Conservation (phyloP, 2,888 invertebrate genomes). For the Xestia ashworthii region DNA sequence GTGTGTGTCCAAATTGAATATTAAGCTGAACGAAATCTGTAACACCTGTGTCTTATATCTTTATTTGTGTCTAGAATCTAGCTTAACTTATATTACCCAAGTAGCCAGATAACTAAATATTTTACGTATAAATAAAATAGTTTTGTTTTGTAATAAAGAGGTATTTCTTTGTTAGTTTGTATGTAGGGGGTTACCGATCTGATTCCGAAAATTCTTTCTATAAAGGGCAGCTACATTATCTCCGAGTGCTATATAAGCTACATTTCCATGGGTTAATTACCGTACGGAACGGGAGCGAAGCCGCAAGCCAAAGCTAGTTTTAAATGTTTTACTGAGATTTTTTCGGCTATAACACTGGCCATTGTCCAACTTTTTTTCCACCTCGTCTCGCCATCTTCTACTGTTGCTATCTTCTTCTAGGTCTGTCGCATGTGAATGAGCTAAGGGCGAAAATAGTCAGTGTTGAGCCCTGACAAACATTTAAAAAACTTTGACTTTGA, state of each 20-base stretch:
- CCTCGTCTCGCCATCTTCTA: background rate
- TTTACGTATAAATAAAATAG: too few relatives aligned
- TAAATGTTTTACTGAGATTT: too few relatives aligned
- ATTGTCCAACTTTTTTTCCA: background rate
- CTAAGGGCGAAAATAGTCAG: background rate
- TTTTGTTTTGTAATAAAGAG: background rate
- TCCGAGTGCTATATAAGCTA: too few relatives aligned
- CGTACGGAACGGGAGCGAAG: too few relatives aligned
- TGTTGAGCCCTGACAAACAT: background rate
- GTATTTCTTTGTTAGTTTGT: too few relatives aligned
- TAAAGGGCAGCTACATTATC: too few relatives aligned
- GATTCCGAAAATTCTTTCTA: too few relatives aligned
- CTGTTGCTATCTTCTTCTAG: too few relatives aligned
- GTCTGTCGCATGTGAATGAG: background rate
- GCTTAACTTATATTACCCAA: background rate
- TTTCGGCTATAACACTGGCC: too few relatives aligned
- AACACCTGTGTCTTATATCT: slow-evolving; percentile 14
- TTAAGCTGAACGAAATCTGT: background rate
- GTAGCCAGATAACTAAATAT: background rate
- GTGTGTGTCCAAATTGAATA: slow-evolving; percentile 3
- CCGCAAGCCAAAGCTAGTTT: too few relatives aligned
- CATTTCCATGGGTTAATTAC: too few relatives aligned
- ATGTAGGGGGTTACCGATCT: too few relatives aligned
- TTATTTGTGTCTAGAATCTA: background rate
- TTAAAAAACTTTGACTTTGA: background rate